Base-by-base conservation (phyloP, 2,888 invertebrate genomes). In the Aporophyla lueneburgensis region DNA sequence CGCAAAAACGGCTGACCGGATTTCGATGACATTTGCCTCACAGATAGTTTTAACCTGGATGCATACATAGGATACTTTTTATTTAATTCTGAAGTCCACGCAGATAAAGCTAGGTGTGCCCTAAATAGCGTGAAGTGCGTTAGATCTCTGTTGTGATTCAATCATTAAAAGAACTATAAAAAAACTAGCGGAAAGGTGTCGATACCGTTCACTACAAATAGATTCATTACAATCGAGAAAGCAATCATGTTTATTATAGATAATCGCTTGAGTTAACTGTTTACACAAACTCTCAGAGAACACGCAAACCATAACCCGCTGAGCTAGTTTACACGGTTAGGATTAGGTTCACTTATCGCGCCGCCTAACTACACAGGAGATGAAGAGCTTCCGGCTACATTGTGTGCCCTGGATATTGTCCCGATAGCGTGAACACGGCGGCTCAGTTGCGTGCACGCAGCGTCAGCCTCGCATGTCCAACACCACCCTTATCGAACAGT, bases 371-470 rank as follows among this genome's bases (percentile, higher is more conserved):
- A 68, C 66, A 73, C 69, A 77, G 71, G 82, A 88, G 89, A 87
- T 87, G 81, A 85, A 76, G 69, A 71, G 62, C 79, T 82, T 86
- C 82, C 90, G 81, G 68, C 75, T 72, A 82, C 82, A 79, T 80
- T 81, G 73, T 85, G 66, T 74, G 65, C 61, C 19, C 89, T 89
- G 89, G 90, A 89, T 86, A 84, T 88, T 81, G 83, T 87, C 71
- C 65, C 46, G 76, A 81, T 83, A 73, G 71, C 77, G 84, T 67
- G 69, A 76, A 81, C 76, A 74, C 66, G 66, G 14, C 67, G 73
- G 63, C 76, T 65, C 46, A 49, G 82, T 88, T 79, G 89, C 90
- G 90, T 90, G 90, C 74, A 81, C 83, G 83, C 89, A 83, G 59
- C 49, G 67, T 27, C 61, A 62, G 59, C 54, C 59, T 85, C 67